Evolutionary conservation across 2,888 invertebrate genomes (phyloP), one percentile per base, ranked within the genome.

Genomic region (Protonemura montana): DNA sequence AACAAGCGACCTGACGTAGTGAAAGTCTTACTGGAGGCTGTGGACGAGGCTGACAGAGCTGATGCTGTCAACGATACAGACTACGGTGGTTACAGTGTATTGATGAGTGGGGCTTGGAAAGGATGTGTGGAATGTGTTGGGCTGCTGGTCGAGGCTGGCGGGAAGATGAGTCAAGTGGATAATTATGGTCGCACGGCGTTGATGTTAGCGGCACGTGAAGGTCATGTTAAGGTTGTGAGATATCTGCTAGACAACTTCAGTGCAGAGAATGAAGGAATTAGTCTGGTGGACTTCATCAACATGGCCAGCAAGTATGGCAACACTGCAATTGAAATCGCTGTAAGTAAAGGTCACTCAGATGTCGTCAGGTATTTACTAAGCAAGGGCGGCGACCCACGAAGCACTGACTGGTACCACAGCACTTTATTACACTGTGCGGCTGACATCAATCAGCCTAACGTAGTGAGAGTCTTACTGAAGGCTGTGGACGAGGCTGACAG

Each of bases 241-340:
- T 21, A 59, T 59, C 21, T 59, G 3, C 21, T 59, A 21, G 21
- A 10, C 59, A 59, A 59, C 59, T 59, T 59, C 59, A 28, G 16
- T 3, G 81, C 81, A 81, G 81, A 80, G 78, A 78, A 28, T 16
- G 59, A 86, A 26, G 59, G 59, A 10, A 21, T 59, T 10, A 59
- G 59, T 21, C 7, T 16, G 21, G 16, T 59, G 59, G 59, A 59
- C 6, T 59, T 59, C 1, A 78, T 86, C n/a, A 86, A 82, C 7
- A 59, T 35, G 21, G 5, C 27, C n/a, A 35, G 82, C 41, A 81
- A 78, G 59, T 28, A 86, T 30, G 86, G 86, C 25, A 27, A 83
- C n/a, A 86, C 86, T 21, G 80, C 86, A 26, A n/a, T 86, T 6
- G 35, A 86, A n/a, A 25, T 83, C 2, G 86, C 86, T 28, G 81